Evolutionary conservation across 2,797 vertebrate genomes (phyloP).

Genomic region (Sebastes steindachneri): DNA sequence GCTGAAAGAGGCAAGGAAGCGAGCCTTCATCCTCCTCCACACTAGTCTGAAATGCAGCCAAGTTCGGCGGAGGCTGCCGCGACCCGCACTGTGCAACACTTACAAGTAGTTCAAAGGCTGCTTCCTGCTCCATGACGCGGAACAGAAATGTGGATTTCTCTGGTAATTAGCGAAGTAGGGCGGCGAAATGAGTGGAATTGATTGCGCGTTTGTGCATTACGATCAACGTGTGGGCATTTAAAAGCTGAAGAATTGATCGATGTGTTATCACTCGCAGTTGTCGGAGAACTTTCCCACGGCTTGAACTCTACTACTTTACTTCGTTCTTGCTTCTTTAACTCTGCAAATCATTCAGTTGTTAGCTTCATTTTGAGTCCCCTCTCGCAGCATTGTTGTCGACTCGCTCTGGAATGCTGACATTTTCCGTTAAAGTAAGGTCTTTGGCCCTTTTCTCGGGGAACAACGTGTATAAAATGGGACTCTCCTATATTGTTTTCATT

Average conservation of each 20-base stretch:
- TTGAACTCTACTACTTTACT: not conserved
- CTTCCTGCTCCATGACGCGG: conserved; percentile 8
- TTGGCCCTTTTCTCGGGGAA: conserved; percentile 41
- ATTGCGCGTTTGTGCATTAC: conserved; percentile 19
- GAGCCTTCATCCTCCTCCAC: conserved; percentile 73
- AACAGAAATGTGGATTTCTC: not conserved
- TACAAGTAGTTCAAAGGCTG: conserved; percentile 45
- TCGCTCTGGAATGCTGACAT: conserved; percentile 55
- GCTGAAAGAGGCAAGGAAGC: conserved; percentile 41
- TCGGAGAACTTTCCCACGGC: not conserved
- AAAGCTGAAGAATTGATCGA: conserved; percentile 1
- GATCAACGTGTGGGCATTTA: conserved; percentile 13
- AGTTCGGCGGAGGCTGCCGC: conserved; percentile 44
- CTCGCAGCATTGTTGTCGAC: conserved; percentile 3
- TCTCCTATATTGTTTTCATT: conserved; percentile 81
- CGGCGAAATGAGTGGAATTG: conserved; percentile 15
- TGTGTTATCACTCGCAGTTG: not conserved
- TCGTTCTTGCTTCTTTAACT: not conserved
- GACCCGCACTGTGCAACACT: conserved; percentile 34
- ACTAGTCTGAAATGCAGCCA: conserved; percentile 70
- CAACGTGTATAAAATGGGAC: conserved; percentile 67
- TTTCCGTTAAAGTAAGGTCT: conserved; percentile 43
- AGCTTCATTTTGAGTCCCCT: conserved; percentile 8
- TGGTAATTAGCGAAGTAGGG: conserved; percentile 12
- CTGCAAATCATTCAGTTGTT: conserved; percentile 26